Evolutionary conservation across 2,797 vertebrate genomes (phyloP), one percentile per base, ranked within the genome.

Genomic region (Calcarius lapponicus): DNA sequence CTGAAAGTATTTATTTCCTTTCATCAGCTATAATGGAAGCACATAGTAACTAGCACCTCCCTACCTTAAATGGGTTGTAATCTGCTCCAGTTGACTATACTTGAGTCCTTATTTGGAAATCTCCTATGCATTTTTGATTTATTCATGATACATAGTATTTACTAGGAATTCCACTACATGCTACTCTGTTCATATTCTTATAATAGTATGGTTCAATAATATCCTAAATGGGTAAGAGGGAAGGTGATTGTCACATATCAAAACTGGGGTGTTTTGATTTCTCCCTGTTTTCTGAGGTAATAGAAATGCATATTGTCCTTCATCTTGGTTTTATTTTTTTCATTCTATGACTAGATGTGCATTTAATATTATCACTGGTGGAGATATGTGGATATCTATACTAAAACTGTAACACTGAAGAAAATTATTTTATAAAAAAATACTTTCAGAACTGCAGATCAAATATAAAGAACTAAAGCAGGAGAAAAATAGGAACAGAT

Each of bases 31-130:
- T 47, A 60, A 66, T 6, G 7, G n/a, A 21, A 72, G 7, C 0
- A 1, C 17, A 61, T 11, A 43, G 10, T 15, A 56, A 42, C 16
- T 16, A 57, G 2, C 1, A 58, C 2, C 2, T 54, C 11, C 20
- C 3, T 43, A 2, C 28, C 18, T 62, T 26, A 50, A 53, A 10
- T 26, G n/a, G 67, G 67, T 21, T 71, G 13, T 83, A 71, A 3
- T 36, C 17, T 51, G 13, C 3, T 42, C 19, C 29, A 67, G 21
- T 10, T 62, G 17, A 29, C 25, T 16, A 6, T 32, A 56, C 2
- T 54, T 69, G 16, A 3, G 10, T 73, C 3, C 70, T 53, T 74
- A 32, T 54, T 74, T 72, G 10, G 8, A 83, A 69, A 70, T 54
- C 7, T 67, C 15, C 21, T 58, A 10, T 11, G 31, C 4, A 58